These are phyloP conservation scores for Temnopleurus reevesii DNA, from an alignment of 53 echinoderm and acorn worm species.

Conservation along the genomic window DNA sequence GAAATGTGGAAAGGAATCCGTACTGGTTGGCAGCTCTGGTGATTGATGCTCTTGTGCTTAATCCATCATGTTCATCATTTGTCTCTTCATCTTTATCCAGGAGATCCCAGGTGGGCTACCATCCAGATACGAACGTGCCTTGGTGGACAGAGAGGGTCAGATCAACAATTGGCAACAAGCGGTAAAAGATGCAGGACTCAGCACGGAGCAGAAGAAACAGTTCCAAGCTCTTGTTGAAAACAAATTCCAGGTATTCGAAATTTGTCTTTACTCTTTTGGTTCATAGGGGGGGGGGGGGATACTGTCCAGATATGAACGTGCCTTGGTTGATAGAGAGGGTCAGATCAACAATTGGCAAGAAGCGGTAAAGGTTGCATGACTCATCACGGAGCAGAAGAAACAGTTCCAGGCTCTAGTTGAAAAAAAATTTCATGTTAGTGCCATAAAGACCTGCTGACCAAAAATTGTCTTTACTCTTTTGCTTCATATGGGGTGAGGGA, in stretches of 20 bases:
- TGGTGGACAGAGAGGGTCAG: constrained; percentile 71
- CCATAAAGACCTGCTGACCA: too few species aligned
- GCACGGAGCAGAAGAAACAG: constrained; percentile 80
- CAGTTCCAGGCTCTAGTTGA: constrained; percentile 92
- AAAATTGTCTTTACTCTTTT: background rate
- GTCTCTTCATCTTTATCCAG: constrained; percentile 55
- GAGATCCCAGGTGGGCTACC: constrained; percentile 85
- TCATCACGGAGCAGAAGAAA: constrained; percentile 77
- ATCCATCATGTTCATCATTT: too few species aligned
- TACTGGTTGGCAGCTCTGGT: too few species aligned
- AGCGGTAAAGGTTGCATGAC: constrained; percentile 81
- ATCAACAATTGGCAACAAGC: constrained; percentile 85
- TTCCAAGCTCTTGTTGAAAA: constrained; percentile 89
- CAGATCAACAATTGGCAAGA: constrained; percentile 84
- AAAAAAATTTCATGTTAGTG: constrained; percentile 93
- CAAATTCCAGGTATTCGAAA: constrained; percentile 87
- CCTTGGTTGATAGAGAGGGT: constrained; percentile 68
- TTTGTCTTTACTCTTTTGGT: background rate
- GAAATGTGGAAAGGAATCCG: too few species aligned
- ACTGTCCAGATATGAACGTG: constrained; percentile 70
- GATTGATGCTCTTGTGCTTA: too few species aligned
- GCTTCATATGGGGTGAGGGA: too few species aligned
- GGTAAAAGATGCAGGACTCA: constrained; percentile 82
- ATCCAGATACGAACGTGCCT: constrained; percentile 66
- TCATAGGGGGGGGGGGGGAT: too few species aligned